A percentile compares a stretch with the other conserved stretches of the same genome.
phyloP scores from a whole-genome alignment of 2,113 vertebrate species.

The Perca fluviatilis region DNA sequence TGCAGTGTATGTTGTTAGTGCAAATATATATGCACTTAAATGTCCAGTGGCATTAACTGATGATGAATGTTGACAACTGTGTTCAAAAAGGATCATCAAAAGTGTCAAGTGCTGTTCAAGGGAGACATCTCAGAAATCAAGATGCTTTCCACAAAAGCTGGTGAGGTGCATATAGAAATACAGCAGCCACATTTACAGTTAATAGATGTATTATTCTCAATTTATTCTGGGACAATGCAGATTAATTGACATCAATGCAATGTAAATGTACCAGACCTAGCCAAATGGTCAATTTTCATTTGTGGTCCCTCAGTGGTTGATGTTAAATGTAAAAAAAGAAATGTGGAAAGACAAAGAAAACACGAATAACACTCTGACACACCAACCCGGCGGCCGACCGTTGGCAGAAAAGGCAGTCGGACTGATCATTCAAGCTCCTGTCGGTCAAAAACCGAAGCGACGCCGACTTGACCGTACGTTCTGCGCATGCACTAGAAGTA shows the following conservation, averaged over 20 bases:
- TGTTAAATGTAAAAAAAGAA: neutral
- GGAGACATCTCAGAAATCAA: constrained; percentile 6
- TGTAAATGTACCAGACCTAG: constrained; percentile 10
- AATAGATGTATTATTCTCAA: constrained; percentile 22
- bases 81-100: constrained; percentile 49
- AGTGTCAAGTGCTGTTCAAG: constrained; percentile 35
- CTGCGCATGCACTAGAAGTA: too few relatives aligned
- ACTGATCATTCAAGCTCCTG: too few relatives aligned
- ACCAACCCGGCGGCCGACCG: too few relatives aligned
- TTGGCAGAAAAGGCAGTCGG: too few relatives aligned
- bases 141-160: constrained; percentile 13
- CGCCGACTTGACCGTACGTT: too few relatives aligned
- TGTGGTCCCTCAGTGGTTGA: neutral
- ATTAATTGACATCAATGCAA: constrained; percentile 15
- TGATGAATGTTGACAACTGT: constrained; percentile 30
- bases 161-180: neutral
- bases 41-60: constrained; percentile 39
- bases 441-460: too few relatives aligned
- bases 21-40: constrained; percentile 30
- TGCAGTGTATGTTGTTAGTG: neutral
- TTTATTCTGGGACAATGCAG: neutral
- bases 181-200: neutral
- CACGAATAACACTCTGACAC: neutral
- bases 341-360: neutral
- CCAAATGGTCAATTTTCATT: constrained; percentile 14